Percentiles rank a stretch among this genome's conserved stretches.
phyloP scores from a whole-genome alignment of 2,888 invertebrate genomes.

The Rhodophaea formosa region DNA sequence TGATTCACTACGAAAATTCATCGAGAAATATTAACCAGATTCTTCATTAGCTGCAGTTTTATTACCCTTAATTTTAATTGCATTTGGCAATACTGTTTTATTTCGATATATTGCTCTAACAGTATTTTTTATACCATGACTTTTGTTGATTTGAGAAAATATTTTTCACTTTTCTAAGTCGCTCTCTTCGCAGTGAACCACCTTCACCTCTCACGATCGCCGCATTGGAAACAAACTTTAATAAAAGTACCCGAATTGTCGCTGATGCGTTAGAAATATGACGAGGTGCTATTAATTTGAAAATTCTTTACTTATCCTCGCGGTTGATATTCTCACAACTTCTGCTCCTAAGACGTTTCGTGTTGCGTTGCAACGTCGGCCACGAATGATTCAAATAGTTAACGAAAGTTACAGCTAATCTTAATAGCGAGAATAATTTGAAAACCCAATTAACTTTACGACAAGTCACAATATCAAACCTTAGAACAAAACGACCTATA shows the following conservation, averaged over 20 bases:
- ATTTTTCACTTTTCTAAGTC: not conserved
- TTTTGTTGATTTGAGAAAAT: not conserved
- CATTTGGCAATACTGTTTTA: too few relatives aligned
- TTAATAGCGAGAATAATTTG: conserved; percentile 55
- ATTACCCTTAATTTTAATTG: too few relatives aligned
- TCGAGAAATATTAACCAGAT: too few relatives aligned
- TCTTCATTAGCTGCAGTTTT: too few relatives aligned
- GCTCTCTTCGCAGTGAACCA: conserved; percentile 1
- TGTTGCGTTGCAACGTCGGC: conserved; percentile 3
- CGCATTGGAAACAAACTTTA: conserved; percentile 7
- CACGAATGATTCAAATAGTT: conserved; percentile 14
- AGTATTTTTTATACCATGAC: not conserved
- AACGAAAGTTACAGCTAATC: conserved; percentile 39
- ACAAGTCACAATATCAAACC: conserved; percentile 68
- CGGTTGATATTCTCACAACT: conserved; percentile 17
- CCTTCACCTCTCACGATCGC: not conserved
- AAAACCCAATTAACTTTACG: conserved; percentile 51
- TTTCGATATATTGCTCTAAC: not conserved
- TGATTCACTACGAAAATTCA: conserved; percentile 1
- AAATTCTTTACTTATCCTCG: conserved; percentile 11
- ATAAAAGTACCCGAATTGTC: conserved; percentile 16
- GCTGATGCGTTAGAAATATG: conserved; percentile 15
- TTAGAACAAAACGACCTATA: conserved; percentile 52
- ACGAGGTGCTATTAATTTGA: conserved; percentile 17
- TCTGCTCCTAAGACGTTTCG: conserved; percentile 9